phyloP scores from a whole-genome alignment of 2,888 invertebrate species.

The Ornithoptera priamus region DNA sequence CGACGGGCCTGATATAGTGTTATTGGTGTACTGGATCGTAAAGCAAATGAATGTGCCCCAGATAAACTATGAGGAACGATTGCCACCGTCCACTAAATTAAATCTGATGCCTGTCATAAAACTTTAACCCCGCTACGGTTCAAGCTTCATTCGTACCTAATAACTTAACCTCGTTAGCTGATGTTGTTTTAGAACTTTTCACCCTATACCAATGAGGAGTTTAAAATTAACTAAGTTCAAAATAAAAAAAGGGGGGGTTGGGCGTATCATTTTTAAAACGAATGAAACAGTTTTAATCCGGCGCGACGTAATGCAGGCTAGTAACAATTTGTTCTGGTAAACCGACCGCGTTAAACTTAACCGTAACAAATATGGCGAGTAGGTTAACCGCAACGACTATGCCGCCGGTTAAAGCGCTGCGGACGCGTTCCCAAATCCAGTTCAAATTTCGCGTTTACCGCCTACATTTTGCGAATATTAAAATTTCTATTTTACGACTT shows the following conservation, averaged over 20 bases:
- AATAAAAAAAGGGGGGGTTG: background rate
- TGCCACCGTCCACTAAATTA: constrained; percentile 18
- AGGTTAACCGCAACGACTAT: constrained; percentile 30
- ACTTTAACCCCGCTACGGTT: constrained; percentile 1
- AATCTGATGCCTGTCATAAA: constrained; percentile 22
- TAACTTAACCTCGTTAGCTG: too few species aligned
- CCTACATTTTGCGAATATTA: constrained; percentile 11
- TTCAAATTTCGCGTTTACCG: constrained; percentile 10
- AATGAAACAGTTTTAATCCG: constrained; percentile 28
- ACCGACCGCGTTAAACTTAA: constrained; percentile 30
- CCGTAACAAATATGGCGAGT: constrained; percentile 30
- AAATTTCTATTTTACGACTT: background rate
- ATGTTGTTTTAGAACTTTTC: background rate
- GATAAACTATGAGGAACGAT: constrained; percentile 28
- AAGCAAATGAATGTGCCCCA: constrained; percentile 29
- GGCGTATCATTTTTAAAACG: constrained; percentile 3
- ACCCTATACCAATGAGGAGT: background rate
- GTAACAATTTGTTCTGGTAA: constrained; percentile 31
- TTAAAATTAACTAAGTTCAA: background rate
- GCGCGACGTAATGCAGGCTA: constrained; percentile 19
- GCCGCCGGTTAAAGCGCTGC: constrained; percentile 28
- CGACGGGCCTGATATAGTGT: constrained; percentile 42
- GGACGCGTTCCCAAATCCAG: constrained; percentile 20
- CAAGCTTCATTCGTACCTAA: too few species aligned
- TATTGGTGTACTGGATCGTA: constrained; percentile 37